Conservation (phyloP, 2,888 invertebrate genomes). For the Ferrisia virgata region DNA sequence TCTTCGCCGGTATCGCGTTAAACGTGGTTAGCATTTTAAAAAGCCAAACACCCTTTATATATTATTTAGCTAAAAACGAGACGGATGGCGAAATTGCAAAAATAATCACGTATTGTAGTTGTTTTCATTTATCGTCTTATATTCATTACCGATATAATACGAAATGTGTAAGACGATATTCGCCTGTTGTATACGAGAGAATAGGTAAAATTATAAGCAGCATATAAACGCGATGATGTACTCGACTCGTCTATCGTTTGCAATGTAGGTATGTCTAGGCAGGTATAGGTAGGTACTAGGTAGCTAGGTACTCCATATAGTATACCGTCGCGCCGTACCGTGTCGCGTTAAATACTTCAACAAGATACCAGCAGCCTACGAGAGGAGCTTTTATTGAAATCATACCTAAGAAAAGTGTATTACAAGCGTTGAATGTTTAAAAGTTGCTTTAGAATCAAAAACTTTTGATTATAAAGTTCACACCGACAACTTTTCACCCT, state of each 20-base stretch:
- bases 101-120: constrained; percentile 26
- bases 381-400: constrained; percentile 25
- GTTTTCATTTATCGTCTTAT: constrained; percentile 24
- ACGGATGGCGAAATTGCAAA: neutral
- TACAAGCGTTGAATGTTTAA: constrained; percentile 32
- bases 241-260: no score
- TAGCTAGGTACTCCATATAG: no score
- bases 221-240: no score
- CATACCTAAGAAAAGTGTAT: constrained; percentile 22
- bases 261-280: no score
- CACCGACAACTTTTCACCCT: constrained; percentile 18
- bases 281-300: no score
- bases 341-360: constrained; percentile 10
- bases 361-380: neutral
- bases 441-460: constrained; percentile 30
- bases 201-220: no score
- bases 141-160: neutral
- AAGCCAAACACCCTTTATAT: neutral
- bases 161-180: constrained; percentile 24
- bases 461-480: constrained; percentile 18
- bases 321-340: no score
- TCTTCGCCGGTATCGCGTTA: neutral
- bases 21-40: constrained; percentile 6
- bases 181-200: no score
- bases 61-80: neutral